A percentile compares a stretch with the other conserved stretches of the same genome.
These are phyloP conservation scores for Metallyticus violacea DNA, from an alignment of 2,888 invertebrate genomes.

Conservation along the genomic window DNA sequence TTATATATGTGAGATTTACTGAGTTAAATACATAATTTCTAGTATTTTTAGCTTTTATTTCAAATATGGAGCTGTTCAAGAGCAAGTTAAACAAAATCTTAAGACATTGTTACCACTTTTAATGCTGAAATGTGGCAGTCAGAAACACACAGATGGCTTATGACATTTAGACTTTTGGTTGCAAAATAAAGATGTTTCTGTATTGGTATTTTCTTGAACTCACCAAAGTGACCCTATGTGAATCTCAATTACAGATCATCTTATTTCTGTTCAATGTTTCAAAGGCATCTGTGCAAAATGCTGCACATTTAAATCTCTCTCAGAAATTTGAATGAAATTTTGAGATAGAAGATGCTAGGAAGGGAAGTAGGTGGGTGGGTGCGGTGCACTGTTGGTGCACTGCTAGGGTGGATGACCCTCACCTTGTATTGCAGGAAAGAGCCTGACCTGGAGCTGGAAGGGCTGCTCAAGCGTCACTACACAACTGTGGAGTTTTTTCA, in stretches of 20 bases:
- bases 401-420: background rate
- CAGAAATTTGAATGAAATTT: background rate
- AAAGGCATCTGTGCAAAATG: background rate
- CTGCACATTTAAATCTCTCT: background rate
- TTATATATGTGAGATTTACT: too few species aligned
- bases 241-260: background rate
- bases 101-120: background rate
- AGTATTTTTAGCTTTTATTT: background rate
- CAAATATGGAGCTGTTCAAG: background rate
- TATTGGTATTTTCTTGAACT: background rate
- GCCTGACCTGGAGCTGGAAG: conserved; percentile 99
- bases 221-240: background rate
- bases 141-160: background rate
- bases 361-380: background rate
- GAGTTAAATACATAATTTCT: too few species aligned
- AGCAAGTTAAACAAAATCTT: background rate
- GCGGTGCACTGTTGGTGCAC: background rate
- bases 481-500: conserved; percentile 99
- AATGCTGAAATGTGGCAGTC: background rate
- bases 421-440: conserved; percentile 81
- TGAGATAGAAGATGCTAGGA: too few species aligned
- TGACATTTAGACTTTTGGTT: background rate
- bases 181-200: background rate
- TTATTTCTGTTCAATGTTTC: background rate
- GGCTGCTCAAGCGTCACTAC: conserved; percentile 99